Evolutionary conservation across 64 coral and sea anemone genomes (phyloP).

Genomic region (Orbicella faveolata): DNA sequence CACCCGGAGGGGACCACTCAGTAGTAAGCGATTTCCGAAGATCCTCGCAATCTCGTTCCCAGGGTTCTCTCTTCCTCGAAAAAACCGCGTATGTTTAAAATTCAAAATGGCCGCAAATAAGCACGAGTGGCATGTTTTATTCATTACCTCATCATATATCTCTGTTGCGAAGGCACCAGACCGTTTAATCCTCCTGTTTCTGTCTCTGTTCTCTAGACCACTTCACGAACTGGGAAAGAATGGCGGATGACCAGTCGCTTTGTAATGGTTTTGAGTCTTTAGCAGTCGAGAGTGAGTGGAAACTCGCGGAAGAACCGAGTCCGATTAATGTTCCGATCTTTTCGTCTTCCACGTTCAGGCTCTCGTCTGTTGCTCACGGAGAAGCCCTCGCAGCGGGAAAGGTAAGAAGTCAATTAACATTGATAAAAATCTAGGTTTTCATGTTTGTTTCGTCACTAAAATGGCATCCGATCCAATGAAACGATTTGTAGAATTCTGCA

Average conservation of each 20-base stretch:
- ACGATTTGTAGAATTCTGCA: no score
- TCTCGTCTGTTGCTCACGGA: slow-evolving; percentile 44
- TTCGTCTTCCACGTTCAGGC: slow-evolving; percentile 67
- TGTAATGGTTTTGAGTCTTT: slow-evolving; percentile 59
- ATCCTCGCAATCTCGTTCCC: no score
- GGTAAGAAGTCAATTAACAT: slow-evolving; percentile 26
- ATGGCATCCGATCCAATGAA: no score
- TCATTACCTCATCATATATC: no score
- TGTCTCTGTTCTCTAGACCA: background rate
- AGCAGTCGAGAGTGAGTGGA: slow-evolving; percentile 54
- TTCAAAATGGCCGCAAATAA: no score
- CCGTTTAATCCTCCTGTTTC: no score
- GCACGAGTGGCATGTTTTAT: no score
- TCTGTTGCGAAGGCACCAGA: no score
- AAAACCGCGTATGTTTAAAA: no score
- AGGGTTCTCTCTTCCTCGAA: no score
- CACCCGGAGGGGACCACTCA: no score
- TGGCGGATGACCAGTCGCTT: slow-evolving; percentile 3
- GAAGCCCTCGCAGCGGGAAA: slow-evolving; percentile 52
- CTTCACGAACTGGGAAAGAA: background rate
- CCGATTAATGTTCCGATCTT: slow-evolving; percentile 77
- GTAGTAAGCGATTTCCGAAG: no score
- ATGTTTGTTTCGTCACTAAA: background rate
- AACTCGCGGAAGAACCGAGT: slow-evolving; percentile 23
- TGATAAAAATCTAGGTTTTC: background rate